These are phyloP conservation scores for Lamellibrachia satsuma DNA, from an alignment of 2,888 invertebrate genomes.

Conservation along the genomic window DNA sequence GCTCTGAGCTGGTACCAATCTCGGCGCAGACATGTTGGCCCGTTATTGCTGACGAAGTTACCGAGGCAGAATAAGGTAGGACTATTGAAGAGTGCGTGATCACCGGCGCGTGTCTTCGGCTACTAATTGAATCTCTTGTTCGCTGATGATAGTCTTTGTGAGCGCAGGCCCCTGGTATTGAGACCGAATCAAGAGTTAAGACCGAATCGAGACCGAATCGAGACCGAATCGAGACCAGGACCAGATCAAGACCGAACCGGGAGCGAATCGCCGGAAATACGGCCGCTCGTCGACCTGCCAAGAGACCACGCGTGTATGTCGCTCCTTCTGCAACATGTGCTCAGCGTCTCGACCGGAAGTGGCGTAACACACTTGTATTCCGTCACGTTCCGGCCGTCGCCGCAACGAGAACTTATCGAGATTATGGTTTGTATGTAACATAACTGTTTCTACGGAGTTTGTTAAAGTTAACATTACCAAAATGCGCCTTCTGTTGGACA, in stretches of 20 bases:
- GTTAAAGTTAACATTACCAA: too few relatives aligned
- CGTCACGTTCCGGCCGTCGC: background rate
- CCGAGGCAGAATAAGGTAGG: background rate
- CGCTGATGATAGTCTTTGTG: background rate
- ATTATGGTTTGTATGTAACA: too few relatives aligned
- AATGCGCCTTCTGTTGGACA: too few relatives aligned
- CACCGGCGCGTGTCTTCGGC: background rate
- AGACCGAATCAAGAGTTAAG: too few relatives aligned
- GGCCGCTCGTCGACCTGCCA: background rate
- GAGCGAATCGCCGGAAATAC: background rate
- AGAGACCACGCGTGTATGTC: background rate
- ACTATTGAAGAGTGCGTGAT: background rate
- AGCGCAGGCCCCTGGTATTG: background rate
- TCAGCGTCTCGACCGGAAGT: conserved; percentile 17
- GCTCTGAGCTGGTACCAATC: background rate
- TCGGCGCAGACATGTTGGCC: background rate
- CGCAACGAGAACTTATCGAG: background rate
- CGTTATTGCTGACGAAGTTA: background rate
- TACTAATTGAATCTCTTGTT: background rate
- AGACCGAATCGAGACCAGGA: background rate
- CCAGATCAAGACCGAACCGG: background rate
- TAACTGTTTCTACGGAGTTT: too few relatives aligned
- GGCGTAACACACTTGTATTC: background rate
- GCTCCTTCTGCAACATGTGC: conserved; percentile 17
- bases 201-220: too few relatives aligned